Base-by-base conservation (phyloP, 1,140 invertebrate genomes). In the Drosophila prosaltans region DNA sequence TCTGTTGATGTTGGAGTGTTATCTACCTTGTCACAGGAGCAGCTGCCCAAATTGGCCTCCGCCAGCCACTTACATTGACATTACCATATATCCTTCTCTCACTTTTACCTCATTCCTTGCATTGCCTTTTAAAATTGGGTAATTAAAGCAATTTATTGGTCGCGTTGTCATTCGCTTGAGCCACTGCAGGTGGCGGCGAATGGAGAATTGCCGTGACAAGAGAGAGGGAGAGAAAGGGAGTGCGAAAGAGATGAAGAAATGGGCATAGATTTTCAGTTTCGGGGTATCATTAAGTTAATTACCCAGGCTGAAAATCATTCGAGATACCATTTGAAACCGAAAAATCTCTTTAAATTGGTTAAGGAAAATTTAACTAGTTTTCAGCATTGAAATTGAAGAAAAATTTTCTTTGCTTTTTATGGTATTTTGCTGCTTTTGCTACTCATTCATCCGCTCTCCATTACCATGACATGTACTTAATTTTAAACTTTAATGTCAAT, bases 91-190 rank as follows among this genome's bases (percentile, higher is more conserved):
- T 65, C 21, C 70, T 24, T 48, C 58, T 48, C 21, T 6, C 26
- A 7, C 16, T 30, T 32, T 55, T 55, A 30, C 30, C 61, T 36
- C 40, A 48, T 60, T 36, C 51, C 40, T 39, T 54, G 36, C 36
- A 40, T 6, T 54, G 65, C 48, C 75, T 74, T 89, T 89, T 85
- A 80, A 89, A 89, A 89, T 84, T 88, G 84, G 80, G 81, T 84
- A 89, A 89, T 89, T 89, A 89, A 89, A 80, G 85, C 84, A 89
- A 89, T 89, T 89, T 89, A 89, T 89, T 83, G 81, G 72, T 68
- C 66, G 68, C 63, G 64, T 65, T 63, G 74, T 55, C 72, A 51
- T 43, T 60, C 60, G 54, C 45, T 4, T 30, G 72, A 59, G 57
- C 57, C 57, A 59, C 57, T 59, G 32, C 57, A 59, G 36, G 39